Base-by-base conservation (phyloP, 2,797 vertebrate species). In the Syndactyla subalaris region DNA sequence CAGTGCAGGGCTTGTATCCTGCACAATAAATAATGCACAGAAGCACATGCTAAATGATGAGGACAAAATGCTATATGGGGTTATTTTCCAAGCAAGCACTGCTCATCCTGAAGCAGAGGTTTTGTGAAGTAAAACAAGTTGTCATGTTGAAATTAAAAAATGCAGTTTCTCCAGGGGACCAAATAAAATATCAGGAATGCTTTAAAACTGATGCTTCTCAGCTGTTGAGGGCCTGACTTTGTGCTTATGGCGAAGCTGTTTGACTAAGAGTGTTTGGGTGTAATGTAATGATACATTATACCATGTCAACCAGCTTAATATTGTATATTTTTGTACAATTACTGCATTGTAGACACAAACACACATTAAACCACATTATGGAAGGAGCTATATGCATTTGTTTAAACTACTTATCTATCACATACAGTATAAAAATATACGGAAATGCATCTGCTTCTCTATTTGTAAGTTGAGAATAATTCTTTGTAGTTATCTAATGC, bases 1-100 rank as follows among this genome's bases (percentile, higher is more conserved):
- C 27, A 74, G 14, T 38, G 32, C 13, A 27, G 19, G 27, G 49
- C 54, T 87, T 93, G 41, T 46, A 34, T 87, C 26, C 46, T 36
- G 18, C 46, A 29, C 11, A 32, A 65, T 91, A 85, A 95, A 93
- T 94, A 95, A 87, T 80, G 91, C 49, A 77, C 67, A 79, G 95
- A 86, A 58, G 21, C 79, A 54, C 46, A 48, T 65, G 61, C 5
- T 92, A 87, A 91, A 87, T 54, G 83, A 80, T 38, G 77, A 93
- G 32, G 46, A 82, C 67, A 58, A 87, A 82, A 92, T 82, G 43
- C 68, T 52, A 3, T 29, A 67, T 10, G 34, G 52, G 23, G 41
- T 85, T 75, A 72, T 71, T 88, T 96, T 78, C 49, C 39, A 87
- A 84, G 49, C 63, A 86, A 61, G 34, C 83, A n/a, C 54, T 79